Base-by-base conservation (phyloP, 1,140 invertebrate genomes). In the Dendroctonus ponderosae region DNA sequence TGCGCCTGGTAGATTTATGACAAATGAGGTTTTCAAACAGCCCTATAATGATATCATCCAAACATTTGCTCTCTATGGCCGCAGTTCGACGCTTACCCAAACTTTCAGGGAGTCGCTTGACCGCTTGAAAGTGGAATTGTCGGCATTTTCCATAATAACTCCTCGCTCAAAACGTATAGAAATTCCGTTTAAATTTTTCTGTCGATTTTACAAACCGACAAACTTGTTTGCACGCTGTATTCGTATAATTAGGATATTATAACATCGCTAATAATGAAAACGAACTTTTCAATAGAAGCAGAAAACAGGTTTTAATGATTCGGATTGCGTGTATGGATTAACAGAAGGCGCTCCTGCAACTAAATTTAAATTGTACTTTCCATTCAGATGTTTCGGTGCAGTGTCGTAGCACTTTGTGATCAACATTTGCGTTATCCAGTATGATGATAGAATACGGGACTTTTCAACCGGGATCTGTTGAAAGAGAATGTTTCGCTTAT, bases 291-390 rank as follows among this genome's bases (percentile, higher is more conserved):
- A 43, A 38, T 50, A 40, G 56, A 61, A 66, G 38, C 8, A 67
- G 12, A 49, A 57, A 60, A 56, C 59, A 67, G 54, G 56, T 61
- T 67, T 66, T 62, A 67, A 67, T 67, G 50, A 67, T 56, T 67
- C 53, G 50, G 38, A 61, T 67, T 62, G 66, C 59, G 59, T 67
- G 66, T 67, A 67, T 62, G 59, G 66, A 61, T 61, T 67, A 62
- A 43, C 66, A 67, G 53, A 62, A 62, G 60, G 60, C 66, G 66
- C 66, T 67, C 59, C 66, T 62, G 66, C 59, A 67, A 67, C 58
- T 67, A 67, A 57, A 65, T 65, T 65, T 65, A 65, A 65, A 65
- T 65, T 65, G 52, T 52, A 57, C 37, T 59, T 65, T 53, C 58
- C 54, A 5, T 38, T 59, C 15, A 51, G 9, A 44, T 49, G 12